phyloP scores from a whole-genome alignment of 2,888 invertebrate genomes.

The Pogonocherus hispidulus region DNA sequence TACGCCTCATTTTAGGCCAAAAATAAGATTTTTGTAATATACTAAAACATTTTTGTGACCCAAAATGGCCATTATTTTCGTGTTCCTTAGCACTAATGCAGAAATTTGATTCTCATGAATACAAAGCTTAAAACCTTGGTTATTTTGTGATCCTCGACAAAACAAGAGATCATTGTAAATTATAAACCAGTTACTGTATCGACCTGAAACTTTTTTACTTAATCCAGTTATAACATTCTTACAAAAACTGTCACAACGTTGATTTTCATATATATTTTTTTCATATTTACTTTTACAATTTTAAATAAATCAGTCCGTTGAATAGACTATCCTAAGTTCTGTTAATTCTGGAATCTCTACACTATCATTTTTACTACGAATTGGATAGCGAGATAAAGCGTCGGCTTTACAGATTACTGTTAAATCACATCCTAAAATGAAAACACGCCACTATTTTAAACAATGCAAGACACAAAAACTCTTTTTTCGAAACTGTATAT shows the following conservation, averaged over 20 bases:
- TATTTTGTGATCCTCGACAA: background rate
- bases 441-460: conserved; percentile 52
- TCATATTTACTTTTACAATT: background rate
- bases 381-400: conserved; percentile 51
- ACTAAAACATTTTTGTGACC: background rate
- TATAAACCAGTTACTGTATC: no score
- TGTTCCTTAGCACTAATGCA: background rate
- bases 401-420: conserved; percentile 50
- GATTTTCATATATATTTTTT: background rate
- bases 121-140: conserved; percentile 11
- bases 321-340: background rate
- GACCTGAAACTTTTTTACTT: background rate
- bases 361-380: background rate
- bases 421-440: conserved; percentile 49
- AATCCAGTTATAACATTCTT: background rate
- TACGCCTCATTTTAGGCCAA: no score
- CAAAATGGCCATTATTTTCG: background rate
- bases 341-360: background rate
- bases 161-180: background rate
- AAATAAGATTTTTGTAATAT: background rate
- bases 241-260: background rate
- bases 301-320: background rate
- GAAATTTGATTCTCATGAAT: background rate
- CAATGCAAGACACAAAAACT: conserved; percentile 52
- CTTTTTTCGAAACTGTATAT: conserved; percentile 44